phyloP scores from a whole-genome alignment of 2,797 vertebrate species.

The Brachymystax lenok region DNA sequence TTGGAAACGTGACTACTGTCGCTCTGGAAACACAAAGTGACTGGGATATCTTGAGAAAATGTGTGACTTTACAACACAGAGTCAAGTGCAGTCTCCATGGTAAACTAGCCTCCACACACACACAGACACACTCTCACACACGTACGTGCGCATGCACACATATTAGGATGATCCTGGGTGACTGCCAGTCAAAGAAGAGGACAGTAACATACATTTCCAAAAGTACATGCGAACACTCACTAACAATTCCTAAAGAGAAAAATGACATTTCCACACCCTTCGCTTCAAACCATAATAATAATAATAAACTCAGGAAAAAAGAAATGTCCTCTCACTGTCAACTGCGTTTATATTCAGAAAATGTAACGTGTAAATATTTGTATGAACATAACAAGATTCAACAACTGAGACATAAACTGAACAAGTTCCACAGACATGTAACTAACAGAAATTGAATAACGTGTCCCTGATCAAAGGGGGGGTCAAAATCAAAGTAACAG shows the following conservation, averaged over 20 bases:
- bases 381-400: no score
- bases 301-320: no score
- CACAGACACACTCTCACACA: background rate
- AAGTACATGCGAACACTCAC: background rate
- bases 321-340: no score
- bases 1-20: background rate
- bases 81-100: constrained; percentile 2
- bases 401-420: no score
- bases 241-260: background rate
- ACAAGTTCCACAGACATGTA: no score
- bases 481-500: no score
- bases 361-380: no score
- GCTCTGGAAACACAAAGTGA: background rate
- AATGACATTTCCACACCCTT: background rate
- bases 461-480: no score
- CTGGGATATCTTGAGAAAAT: no score
- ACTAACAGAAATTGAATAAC: no score
- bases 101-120: background rate
- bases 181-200: background rate
- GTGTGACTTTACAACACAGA: background rate
- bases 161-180: background rate
- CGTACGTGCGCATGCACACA: background rate
- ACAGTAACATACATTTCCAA: background rate
- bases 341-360: no score
- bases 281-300: no score